Base-by-base conservation (phyloP, 2,797 vertebrate genomes). In the Limnodromus scolopaceus region DNA sequence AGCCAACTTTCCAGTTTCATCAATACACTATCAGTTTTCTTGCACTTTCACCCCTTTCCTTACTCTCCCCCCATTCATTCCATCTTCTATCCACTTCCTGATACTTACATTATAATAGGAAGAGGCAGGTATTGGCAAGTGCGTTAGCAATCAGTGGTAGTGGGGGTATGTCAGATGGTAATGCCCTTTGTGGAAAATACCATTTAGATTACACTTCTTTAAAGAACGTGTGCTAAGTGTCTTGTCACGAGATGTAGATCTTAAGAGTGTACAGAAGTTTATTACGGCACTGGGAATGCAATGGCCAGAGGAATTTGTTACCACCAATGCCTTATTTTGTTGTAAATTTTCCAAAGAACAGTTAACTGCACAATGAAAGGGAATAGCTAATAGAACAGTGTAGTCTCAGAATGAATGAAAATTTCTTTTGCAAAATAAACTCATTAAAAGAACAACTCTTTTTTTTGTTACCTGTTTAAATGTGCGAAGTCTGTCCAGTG, bases 401-500 rank as follows among this genome's bases (percentile, higher is more conserved):
- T 24, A 45, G 36, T 36, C 30, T 23, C 41, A 11, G 28, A 92
- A 80, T 7, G 8, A 74, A 10, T 34, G 41, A 39, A 84, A 51
- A 25, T 32, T 28, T 55, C 6, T 65, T 61, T 18, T 34, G 30
- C 16, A 57, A 63, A 84, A n/a, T 16, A 60, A 84, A 54, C 4
- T 11, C 9, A 2, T 38, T 12, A 30, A 60, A 89, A 76, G 7
- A 79, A 43, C 8, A 36, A 54, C 34, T 41, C 7, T 79, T 94
- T 16, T 41, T 16, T 46, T 22, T 46, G 11, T 46, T 46, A 46
- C 45, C 45, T 46, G 45, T 46, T 46, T 46, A 46, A 46, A 46
- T 75, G 98, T 99, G 85, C 99, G 99, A 38, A 99, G 99, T 96
- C 99, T 97, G 92, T 99, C 99, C 97, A 99, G 97, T 10, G 99